phyloP scores from a whole-genome alignment of 2,113 vertebrate species.

The Agapornis roseicollis region DNA sequence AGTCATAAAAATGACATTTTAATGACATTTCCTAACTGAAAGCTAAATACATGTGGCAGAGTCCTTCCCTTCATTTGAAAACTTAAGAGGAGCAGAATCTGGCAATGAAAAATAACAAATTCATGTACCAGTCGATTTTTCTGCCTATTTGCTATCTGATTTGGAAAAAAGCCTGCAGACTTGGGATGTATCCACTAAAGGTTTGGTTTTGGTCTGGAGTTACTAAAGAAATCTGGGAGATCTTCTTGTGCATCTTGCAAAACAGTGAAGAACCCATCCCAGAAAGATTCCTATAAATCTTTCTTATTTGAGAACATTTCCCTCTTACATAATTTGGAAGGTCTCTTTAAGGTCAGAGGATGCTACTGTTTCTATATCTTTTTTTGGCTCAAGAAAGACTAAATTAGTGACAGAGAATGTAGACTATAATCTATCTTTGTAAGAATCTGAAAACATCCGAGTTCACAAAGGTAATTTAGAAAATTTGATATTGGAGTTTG shows the following conservation, averaged over 20 bases:
- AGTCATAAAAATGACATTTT: background rate
- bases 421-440: background rate
- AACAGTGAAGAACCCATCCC: background rate
- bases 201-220: background rate
- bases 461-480: background rate
- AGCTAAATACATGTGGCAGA: background rate
- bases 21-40: background rate
- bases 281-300: background rate
- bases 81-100: background rate
- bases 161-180: background rate
- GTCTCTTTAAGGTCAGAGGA: background rate
- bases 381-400: background rate
- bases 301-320: background rate
- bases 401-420: rapidly evolving
- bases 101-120: background rate
- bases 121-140: background rate
- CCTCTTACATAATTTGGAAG: background rate
- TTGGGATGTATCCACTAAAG: background rate
- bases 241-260: background rate
- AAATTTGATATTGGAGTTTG: background rate
- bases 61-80: background rate
- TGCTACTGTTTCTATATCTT: background rate
- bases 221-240: background rate
- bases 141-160: background rate
- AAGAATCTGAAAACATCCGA: background rate